Evolutionary conservation across 2,113 vertebrate genomes (phyloP), one percentile per base, ranked within the genome.

Genomic region (Pionites leucogaster): DNA sequence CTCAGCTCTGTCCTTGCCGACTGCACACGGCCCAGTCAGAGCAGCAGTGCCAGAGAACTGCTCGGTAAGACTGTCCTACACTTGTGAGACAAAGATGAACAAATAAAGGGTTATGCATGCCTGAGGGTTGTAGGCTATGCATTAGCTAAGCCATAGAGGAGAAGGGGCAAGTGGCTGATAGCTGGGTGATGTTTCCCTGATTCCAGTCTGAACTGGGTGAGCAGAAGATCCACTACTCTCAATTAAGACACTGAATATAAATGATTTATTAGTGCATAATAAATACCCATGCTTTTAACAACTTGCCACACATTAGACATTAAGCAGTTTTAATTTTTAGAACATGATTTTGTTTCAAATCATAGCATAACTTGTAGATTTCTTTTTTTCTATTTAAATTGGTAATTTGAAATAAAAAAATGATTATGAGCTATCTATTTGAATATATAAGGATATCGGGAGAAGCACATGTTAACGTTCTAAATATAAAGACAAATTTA

Each of bases 21-120:
- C 22, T 10, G 0, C 22, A 5, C 11, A 2, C 31, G 35, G 25
- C 31, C 39, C 1, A 2, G 22, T 11, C 44, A 4, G 4, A 75
- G 76, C 29, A 37, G 53, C 39, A 3, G 2, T 19, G 37, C n/a
- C 47, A 31, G 33, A n/a, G 19, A 10, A 13, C 17, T 63, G 41
- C 70, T 63, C 20, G 23, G 25, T 19, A 20, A 1, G 4, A 20
- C 37, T 28, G 20, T 28, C 64, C 33, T 82, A 35, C 28, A 16
- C 13, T 33, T 14, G 20, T 15, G 50, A 53, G 50, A 37, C 18
- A 16, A 5, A 4, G n/a, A 29, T 8, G 25, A 35, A 15, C 11
- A 24, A 1, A 3, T 1, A 4, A 39, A 52, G 27, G 20, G 28
- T 10, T 46, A 8, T 20, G 33, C 49, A 33, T 0, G 1, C 17